Evolutionary conservation across 2,113 vertebrate genomes (phyloP).

Genomic region (Alligator mississippiensis): DNA sequence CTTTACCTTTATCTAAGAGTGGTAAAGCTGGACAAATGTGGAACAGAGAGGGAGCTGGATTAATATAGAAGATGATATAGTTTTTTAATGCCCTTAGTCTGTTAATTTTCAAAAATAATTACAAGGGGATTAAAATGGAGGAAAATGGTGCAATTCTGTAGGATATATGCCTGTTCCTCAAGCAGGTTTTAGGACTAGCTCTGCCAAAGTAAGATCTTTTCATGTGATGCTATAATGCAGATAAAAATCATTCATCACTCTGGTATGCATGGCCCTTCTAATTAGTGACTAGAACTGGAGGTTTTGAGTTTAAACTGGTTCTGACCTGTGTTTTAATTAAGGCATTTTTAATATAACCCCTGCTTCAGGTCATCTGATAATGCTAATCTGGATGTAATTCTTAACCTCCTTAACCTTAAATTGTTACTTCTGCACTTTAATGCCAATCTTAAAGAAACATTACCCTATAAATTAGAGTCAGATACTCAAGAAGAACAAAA

Average conservation of each 20-base stretch:
- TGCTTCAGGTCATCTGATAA: slow-evolving; percentile 61
- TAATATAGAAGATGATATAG: background rate
- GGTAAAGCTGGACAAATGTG: background rate
- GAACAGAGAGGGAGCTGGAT: background rate
- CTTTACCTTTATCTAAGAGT: background rate
- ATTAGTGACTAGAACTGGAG: slow-evolving; percentile 61
- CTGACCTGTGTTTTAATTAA: slow-evolving; percentile 68
- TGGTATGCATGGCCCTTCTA: slow-evolving; percentile 31
- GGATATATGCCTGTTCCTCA: rapidly evolving
- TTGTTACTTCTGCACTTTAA: slow-evolving; percentile 17
- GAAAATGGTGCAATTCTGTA: background rate
- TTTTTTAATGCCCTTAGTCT: background rate
- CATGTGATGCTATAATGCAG: slow-evolving; percentile 13
- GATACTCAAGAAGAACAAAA: slow-evolving; percentile 9
- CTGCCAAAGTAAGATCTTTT: slow-evolving; percentile 14
- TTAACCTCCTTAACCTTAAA: slow-evolving; percentile 32
- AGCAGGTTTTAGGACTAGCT: background rate
- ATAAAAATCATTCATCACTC: slow-evolving; percentile 65
- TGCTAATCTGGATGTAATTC: slow-evolving; percentile 20
- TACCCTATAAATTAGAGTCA: background rate
- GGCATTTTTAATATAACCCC: slow-evolving; percentile 54
- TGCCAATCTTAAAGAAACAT: slow-evolving; percentile 35
- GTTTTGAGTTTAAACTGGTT: slow-evolving; percentile 44
- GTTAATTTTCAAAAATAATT: background rate
- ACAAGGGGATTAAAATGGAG: slow-evolving; percentile 27